Evolutionary conservation across 64 coral and sea anemone species (phyloP).

Genomic region (Dendronephthya gigantea): DNA sequence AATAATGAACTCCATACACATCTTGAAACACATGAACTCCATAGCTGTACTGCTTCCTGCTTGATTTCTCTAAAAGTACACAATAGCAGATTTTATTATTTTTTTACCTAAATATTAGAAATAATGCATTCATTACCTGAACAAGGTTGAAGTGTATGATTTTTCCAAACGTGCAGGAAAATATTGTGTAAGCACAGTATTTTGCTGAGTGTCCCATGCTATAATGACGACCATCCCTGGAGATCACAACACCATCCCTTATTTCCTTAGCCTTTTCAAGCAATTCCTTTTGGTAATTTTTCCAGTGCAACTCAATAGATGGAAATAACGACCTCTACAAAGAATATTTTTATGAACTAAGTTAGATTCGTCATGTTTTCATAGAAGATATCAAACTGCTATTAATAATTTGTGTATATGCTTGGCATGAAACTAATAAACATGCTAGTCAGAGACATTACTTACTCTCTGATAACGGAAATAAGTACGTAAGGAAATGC

Average conservation of each 20-base stretch:
- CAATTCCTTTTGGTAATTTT: not conserved
- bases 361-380: too few relatives aligned
- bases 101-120: too few relatives aligned
- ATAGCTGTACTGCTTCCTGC: not conserved
- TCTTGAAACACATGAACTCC: not conserved
- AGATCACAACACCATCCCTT: not conserved
- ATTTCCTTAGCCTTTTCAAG: not conserved
- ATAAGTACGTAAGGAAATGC: conserved; percentile 11
- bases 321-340: too few relatives aligned
- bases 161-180: not conserved
- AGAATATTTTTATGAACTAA: too few relatives aligned
- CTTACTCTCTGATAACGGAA: conserved; percentile 31
- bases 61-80: not conserved
- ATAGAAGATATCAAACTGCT: too few relatives aligned
- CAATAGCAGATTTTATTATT: too few relatives aligned
- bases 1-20: not conserved
- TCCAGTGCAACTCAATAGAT: not conserved
- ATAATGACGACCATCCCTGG: not conserved
- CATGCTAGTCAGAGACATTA: not conserved
- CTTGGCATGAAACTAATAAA: not conserved
- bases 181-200: conserved; percentile 1
- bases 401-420: not conserved
- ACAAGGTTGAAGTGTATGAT: conserved; percentile 5
- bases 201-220: conserved; percentile 10
- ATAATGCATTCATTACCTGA: not conserved